Conservation (phyloP, 2,113 vertebrate genomes). For the Vulpes vulpes region DNA sequence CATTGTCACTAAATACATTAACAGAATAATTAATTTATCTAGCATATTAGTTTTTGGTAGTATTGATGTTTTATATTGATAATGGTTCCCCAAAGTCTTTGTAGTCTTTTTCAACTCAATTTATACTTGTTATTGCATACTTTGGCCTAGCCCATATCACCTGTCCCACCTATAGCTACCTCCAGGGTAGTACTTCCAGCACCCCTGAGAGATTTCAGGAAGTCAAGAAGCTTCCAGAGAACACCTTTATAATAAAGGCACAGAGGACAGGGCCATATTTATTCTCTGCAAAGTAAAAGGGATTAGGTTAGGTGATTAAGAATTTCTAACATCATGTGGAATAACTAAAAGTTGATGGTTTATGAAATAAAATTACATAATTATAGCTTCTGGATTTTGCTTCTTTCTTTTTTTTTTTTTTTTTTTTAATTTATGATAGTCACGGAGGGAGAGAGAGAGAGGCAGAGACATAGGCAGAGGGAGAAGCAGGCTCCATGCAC, state of each 20-base stretch:
- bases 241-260: background rate
- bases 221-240: background rate
- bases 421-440: background rate
- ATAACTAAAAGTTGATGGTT: background rate
- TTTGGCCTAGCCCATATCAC: background rate
- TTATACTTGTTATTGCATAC: too few species aligned
- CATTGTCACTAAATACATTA: conserved; percentile 22
- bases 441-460: too few species aligned
- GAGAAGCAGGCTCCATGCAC: too few species aligned
- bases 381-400: background rate
- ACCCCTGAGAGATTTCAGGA: background rate
- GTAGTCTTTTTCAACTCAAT: too few species aligned
- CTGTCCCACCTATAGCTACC: too few species aligned
- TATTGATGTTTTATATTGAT: conserved; percentile 29
- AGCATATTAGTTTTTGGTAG: background rate
- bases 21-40: conserved; percentile 23
- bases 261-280: background rate
- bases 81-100: too few species aligned
- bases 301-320: background rate
- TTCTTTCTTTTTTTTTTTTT: conserved; percentile 47
- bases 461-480: too few species aligned
- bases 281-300: background rate
- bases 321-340: background rate
- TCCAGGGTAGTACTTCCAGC: background rate
- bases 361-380: conserved; percentile 25